These are phyloP conservation scores for Drosophila hydei DNA, from an alignment of 1,140 invertebrate genomes.

Conservation along the genomic window DNA sequence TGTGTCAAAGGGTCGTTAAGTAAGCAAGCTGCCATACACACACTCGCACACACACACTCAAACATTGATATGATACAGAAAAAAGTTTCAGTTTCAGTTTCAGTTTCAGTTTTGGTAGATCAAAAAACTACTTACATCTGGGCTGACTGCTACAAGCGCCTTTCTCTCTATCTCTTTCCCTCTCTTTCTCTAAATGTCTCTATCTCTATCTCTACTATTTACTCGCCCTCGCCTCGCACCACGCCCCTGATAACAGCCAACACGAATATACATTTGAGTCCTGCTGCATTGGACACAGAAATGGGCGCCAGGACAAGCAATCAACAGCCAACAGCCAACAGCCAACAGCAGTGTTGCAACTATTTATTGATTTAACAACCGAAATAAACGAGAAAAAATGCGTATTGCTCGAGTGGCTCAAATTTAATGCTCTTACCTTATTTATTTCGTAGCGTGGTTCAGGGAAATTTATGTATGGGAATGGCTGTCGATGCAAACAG, in stretches of 20 bases:
- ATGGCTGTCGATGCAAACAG: too few relatives aligned
- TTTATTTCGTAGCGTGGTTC: too few relatives aligned
- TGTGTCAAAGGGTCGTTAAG: slow-evolving; percentile 74
- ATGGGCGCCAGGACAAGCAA: slow-evolving; percentile 44
- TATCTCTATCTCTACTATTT: too few relatives aligned
- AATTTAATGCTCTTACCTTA: neutral
- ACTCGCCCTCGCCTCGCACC: neutral
- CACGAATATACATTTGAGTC: slow-evolving; percentile 19
- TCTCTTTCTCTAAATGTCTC: too few relatives aligned
- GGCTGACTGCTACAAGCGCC: neutral
- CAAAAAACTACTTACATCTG: slow-evolving; percentile 54
- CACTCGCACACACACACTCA: slow-evolving; percentile 2
- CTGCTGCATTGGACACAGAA: slow-evolving; percentile 31
- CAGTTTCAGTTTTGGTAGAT: slow-evolving; percentile 40
- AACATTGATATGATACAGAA: slow-evolving; percentile 14
- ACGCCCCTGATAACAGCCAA: neutral
- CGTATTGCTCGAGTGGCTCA: neutral
- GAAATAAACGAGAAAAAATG: slow-evolving; percentile 8
- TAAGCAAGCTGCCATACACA: slow-evolving; percentile 57
- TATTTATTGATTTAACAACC: slow-evolving; percentile 69
- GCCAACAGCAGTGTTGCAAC: slow-evolving; percentile 46
- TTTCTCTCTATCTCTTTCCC: neutral
- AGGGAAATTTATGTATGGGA: too few relatives aligned
- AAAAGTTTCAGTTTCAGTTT: slow-evolving; percentile 67
- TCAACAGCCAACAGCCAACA: slow-evolving; percentile 50